Conservation (phyloP, 2,113 vertebrate species). For the Carassius gibelio region DNA sequence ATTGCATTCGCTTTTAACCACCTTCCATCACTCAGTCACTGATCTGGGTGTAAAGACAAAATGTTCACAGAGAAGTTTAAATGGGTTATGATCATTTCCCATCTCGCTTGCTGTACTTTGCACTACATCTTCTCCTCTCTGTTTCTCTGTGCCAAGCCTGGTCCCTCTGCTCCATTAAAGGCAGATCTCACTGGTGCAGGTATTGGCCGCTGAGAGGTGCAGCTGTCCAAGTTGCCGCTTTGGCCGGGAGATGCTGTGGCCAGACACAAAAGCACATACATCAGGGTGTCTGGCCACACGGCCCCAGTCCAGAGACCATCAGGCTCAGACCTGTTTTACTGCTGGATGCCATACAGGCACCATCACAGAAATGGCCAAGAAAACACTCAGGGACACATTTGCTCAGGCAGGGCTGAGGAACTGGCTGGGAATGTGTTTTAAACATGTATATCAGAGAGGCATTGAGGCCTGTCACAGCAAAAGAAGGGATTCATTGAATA, state of each 20-base stretch:
- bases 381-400: conserved; percentile 29
- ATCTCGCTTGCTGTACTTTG: conserved; percentile 2
- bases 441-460: conserved; percentile 16
- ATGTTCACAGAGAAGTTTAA: conserved; percentile 27
- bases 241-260: conserved; percentile 16
- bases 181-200: conserved; percentile 55
- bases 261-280: conserved; percentile 21
- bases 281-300: conserved; percentile 34
- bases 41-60: not conserved
- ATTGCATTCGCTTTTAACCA: conserved; percentile 1
- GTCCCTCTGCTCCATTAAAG: conserved; percentile 54
- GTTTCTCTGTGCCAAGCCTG: conserved; percentile 1
- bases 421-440: conserved; percentile 19
- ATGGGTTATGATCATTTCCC: conserved; percentile 24
- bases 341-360: conserved; percentile 26
- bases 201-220: conserved; percentile 23
- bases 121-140: not conserved
- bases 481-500: conserved; percentile 13
- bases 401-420: not conserved
- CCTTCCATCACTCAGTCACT: conserved; percentile 1
- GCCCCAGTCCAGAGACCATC: conserved; percentile 37
- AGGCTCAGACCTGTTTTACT: conserved; percentile 18
- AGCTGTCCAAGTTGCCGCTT: conserved; percentile 20
- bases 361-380: conserved; percentile 15
- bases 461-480: not conserved